These are phyloP conservation scores for Mesocentrotus franciscanus DNA, from an alignment of 53 echinoderm and acorn worm species.

Conservation along the genomic window DNA sequence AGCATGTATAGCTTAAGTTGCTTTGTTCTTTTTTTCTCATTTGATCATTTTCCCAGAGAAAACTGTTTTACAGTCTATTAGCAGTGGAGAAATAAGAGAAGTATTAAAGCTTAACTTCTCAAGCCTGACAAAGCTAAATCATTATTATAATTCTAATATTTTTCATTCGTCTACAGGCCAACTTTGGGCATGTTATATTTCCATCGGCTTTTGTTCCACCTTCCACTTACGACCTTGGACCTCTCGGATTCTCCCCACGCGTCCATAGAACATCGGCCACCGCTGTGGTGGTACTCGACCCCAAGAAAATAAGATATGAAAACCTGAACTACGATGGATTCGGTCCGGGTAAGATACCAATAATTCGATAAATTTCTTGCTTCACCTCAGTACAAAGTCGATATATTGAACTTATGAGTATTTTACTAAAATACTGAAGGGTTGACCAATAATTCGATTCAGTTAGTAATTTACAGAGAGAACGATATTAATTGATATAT, in stretches of 20 bases:
- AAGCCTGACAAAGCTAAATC: neutral
- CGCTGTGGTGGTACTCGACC: constrained; percentile 74
- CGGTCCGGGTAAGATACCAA: constrained; percentile 76
- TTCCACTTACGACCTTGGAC: constrained; percentile 70
- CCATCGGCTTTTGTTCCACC: constrained; percentile 73
- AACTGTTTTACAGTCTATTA: too few species aligned
- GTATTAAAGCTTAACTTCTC: too few species aligned
- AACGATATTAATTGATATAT: too few species aligned
- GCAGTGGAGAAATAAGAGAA: too few species aligned
- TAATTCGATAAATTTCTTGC: neutral
- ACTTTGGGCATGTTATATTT: constrained; percentile 78
- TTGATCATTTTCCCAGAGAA: too few species aligned
- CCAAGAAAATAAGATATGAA: constrained; percentile 72
- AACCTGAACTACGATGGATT: constrained; percentile 82
- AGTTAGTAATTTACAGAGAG: too few species aligned
- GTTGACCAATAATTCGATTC: too few species aligned
- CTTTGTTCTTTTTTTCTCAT: too few species aligned
- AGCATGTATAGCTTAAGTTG: too few species aligned
- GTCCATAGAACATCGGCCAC: constrained; percentile 54
- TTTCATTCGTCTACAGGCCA: constrained; percentile 64
- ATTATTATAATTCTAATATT: neutral
- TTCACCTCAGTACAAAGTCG: neutral
- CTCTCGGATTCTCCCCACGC: constrained; percentile 55
- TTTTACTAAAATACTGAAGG: too few species aligned
- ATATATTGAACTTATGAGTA: too few species aligned